phyloP scores from a whole-genome alignment of 2,888 invertebrate species.

The Pristionchus arcanus region DNA sequence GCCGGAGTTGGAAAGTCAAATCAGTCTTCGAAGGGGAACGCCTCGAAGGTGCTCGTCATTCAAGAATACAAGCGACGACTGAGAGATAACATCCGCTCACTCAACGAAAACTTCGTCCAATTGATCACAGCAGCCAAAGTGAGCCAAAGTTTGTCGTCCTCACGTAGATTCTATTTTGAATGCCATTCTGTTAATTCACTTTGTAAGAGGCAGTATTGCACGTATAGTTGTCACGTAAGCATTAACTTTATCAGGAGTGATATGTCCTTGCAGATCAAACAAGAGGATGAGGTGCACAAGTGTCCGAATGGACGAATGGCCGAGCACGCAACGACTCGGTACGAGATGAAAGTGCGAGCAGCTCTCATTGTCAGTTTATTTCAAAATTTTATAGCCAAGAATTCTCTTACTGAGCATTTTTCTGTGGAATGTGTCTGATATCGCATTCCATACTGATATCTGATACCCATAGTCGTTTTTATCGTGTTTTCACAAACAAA shows the following conservation, averaged over 20 bases:
- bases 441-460: no score
- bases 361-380: conserved; percentile 70
- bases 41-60: conserved; percentile 52
- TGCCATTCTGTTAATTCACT: not conserved
- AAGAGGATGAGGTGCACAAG: conserved; percentile 71
- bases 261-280: conserved; percentile 58
- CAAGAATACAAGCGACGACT: conserved; percentile 95
- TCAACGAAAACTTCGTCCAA: conserved; percentile 98
- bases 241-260: not conserved
- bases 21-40: conserved; percentile 37
- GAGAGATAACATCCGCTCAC: conserved; percentile 96
- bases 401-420: not conserved
- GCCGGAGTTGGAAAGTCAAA: not conserved
- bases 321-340: conserved; percentile 69
- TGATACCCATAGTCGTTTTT: no score
- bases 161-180: not conserved
- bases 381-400: not conserved
- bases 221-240: not conserved
- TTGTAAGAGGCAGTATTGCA: not conserved
- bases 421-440: not conserved
- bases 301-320: conserved; percentile 69
- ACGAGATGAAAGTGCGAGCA: conserved; percentile 73
- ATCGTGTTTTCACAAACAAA: no score
- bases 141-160: not conserved
- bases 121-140: conserved; percentile 79